phyloP scores from a whole-genome alignment of 2,797 vertebrate genomes.

The Lithobates pipiens region DNA sequence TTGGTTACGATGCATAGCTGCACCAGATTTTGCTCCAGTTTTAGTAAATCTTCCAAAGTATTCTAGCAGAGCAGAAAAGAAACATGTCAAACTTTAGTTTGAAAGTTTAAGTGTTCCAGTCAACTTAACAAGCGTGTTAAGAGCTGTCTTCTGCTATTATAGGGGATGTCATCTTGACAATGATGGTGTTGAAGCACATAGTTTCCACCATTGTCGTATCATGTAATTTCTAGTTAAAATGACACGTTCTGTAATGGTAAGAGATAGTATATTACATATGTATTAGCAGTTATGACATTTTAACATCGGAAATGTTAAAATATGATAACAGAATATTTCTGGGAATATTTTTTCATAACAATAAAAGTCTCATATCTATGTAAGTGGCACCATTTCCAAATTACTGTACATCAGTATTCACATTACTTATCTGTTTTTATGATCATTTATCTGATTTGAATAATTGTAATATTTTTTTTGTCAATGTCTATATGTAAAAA shows the following conservation, averaged over 20 bases:
- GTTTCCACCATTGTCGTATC: background rate
- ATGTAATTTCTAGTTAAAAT: slow-evolving; percentile 11
- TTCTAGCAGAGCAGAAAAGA: no score
- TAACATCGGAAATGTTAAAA: background rate
- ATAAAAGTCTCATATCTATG: no score
- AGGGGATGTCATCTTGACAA: slow-evolving; percentile 26
- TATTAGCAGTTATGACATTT: slow-evolving; percentile 2
- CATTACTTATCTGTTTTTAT: no score
- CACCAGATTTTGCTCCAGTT: no score
- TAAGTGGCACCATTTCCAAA: no score
- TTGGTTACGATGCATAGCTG: no score
- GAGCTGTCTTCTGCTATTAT: slow-evolving; percentile 22
- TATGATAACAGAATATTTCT: background rate
- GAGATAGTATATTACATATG: background rate
- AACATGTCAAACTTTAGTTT: background rate
- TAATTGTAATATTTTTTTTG: no score
- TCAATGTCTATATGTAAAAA: no score
- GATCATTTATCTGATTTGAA: no score
- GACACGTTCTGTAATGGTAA: slow-evolving; percentile 1
- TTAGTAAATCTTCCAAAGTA: background rate
- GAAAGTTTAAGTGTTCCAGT: background rate
- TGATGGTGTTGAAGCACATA: slow-evolving; percentile 7
- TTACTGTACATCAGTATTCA: no score
- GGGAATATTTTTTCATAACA: no score
- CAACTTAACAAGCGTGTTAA: slow-evolving; percentile 1